Conservation (phyloP, 2,797 vertebrate species). For the Manis crassicaudata region DNA sequence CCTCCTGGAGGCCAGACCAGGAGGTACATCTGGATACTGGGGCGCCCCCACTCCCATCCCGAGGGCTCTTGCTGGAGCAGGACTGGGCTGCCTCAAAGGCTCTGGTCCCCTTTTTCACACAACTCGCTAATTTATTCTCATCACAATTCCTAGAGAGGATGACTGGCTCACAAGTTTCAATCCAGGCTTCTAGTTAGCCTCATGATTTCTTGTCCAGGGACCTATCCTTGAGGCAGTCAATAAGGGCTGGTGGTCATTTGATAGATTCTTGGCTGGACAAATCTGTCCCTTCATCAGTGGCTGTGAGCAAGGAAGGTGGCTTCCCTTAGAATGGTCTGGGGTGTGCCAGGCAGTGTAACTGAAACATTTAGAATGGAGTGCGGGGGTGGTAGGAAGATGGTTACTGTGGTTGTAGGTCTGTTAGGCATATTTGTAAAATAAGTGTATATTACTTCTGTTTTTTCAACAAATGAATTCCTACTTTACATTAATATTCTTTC, state of each 20-base stretch:
- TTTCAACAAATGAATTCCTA: not conserved
- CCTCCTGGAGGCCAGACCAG: not conserved
- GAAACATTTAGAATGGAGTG: not conserved
- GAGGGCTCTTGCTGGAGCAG: not conserved
- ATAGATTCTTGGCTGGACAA: not conserved
- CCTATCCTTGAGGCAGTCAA: not conserved
- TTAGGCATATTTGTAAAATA: not conserved
- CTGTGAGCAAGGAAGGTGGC: not conserved
- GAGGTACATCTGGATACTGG: not conserved
- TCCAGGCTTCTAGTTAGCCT: not conserved
- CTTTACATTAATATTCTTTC: not conserved
- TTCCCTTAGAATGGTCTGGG: not conserved
- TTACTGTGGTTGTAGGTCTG: not conserved
- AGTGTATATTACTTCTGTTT: not conserved
- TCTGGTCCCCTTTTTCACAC: not conserved
- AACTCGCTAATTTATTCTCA: not conserved
- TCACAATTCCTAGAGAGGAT: not conserved
- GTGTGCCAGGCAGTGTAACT: not conserved
- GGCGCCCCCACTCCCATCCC: too few relatives aligned
- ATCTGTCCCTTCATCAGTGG: not conserved
- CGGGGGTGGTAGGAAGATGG: not conserved
- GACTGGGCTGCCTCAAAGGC: not conserved
- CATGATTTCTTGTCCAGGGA: not conserved
- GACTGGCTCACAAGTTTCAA: not conserved
- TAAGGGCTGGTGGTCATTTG: not conserved